Evolutionary conservation across 2,797 vertebrate species (phyloP).

Genomic region (Eidolon dupreanum): DNA sequence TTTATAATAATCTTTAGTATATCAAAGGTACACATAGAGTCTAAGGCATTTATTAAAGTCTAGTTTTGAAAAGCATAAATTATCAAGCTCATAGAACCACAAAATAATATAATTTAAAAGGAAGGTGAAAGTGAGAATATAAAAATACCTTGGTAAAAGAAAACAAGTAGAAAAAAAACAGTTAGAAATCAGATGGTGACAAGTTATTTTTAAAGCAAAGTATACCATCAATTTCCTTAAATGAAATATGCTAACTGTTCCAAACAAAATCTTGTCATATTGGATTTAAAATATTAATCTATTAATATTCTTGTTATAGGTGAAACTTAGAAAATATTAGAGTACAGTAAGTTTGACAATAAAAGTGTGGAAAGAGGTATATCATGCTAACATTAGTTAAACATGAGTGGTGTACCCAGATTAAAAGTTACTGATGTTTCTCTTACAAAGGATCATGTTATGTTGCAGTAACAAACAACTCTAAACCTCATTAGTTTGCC

Average conservation of each 20-base stretch:
- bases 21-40: neutral
- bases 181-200: neutral
- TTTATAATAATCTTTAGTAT: neutral
- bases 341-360: neutral
- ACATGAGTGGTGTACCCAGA: rapidly evolving
- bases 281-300: neutral
- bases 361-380: neutral
- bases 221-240: neutral
- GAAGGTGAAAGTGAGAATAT: neutral
- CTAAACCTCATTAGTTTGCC: neutral
- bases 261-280: neutral
- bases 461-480: neutral
- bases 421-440: neutral
- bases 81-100: neutral
- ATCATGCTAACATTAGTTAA: neutral
- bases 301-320: neutral
- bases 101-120: neutral
- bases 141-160: neutral
- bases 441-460: neutral
- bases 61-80: neutral
- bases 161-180: neutral
- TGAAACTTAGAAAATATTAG: neutral
- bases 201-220: neutral
- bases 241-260: neutral
- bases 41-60: neutral